A percentile compares a stretch with the other conserved stretches of the same genome.
phyloP scores from a whole-genome alignment of 2,113 vertebrate species.

The Ammodytes marinus region DNA sequence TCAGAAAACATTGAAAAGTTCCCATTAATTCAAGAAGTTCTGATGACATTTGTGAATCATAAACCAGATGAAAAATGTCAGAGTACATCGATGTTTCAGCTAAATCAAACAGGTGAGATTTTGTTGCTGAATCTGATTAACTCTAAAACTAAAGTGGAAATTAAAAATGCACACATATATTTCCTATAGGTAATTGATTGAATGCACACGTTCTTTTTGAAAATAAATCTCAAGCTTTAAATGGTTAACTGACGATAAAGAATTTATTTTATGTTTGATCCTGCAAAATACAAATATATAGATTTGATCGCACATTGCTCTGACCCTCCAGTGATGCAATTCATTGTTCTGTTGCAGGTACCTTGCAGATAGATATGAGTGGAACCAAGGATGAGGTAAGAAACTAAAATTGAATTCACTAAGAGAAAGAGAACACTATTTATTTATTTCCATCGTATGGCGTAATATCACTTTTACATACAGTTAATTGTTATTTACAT shows the following conservation, averaged over 20 bases:
- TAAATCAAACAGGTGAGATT: constrained; percentile 23
- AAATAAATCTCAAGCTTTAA: background rate
- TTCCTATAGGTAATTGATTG: no score
- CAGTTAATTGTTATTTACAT: background rate
- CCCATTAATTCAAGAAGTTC: background rate
- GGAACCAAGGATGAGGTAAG: constrained; percentile 16
- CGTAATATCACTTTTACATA: background rate
- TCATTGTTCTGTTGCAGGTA: background rate
- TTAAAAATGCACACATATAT: background rate
- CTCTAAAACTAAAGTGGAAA: no score
- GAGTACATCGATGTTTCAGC: constrained; percentile 1
- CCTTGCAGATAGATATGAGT: accelerated
- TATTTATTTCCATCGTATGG: background rate
- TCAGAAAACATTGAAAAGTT: background rate
- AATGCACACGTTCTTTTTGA: background rate
- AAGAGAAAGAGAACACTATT: background rate
- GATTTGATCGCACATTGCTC: background rate
- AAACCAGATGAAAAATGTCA: constrained; percentile 32
- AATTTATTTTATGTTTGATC: no score
- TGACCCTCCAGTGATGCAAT: background rate
- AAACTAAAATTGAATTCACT: background rate
- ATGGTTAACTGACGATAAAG: background rate
- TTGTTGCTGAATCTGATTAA: background rate
- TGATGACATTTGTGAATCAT: constrained; percentile 55
- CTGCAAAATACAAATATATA: background rate